Conservation (phyloP, 2,797 vertebrate species). For the Pseudochaenichthys georgianus region DNA sequence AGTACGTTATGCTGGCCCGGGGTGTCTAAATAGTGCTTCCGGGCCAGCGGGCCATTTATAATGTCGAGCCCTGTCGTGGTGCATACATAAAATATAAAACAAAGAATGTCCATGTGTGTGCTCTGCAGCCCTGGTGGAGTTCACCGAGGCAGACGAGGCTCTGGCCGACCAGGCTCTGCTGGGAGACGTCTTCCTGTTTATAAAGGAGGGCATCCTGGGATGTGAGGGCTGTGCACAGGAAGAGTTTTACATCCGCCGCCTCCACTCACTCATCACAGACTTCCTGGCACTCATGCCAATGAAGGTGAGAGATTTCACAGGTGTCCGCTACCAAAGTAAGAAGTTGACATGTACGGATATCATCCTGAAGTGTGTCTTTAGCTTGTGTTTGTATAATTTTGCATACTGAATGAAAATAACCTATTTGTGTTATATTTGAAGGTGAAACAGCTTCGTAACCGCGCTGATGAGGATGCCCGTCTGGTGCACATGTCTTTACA, state of each 20-base stretch:
- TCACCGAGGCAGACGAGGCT: slow-evolving; percentile 96
- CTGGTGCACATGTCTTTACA: slow-evolving; percentile 97
- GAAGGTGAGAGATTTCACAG: slow-evolving; percentile 86
- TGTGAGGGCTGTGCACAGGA: slow-evolving; percentile 93
- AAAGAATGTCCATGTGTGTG: slow-evolving; percentile 3
- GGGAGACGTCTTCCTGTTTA: slow-evolving; percentile 94
- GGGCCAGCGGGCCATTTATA: too few species aligned
- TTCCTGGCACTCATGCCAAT: slow-evolving; percentile 99
- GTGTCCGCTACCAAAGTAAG: neutral
- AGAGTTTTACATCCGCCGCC: slow-evolving; percentile 95
- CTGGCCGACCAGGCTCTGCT: slow-evolving; percentile 93
- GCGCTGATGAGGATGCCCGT: slow-evolving; percentile 96
- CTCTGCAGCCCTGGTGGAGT: slow-evolving; percentile 91
- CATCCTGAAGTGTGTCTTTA: neutral
- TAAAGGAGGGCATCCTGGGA: slow-evolving; percentile 92
- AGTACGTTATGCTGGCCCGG: too few species aligned
- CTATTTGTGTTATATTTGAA: slow-evolving; percentile 54
- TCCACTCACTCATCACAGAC: slow-evolving; percentile 95
- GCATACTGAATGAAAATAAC: neutral
- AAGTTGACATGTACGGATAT: neutral
- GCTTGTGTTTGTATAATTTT: neutral
- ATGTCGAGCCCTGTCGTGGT: too few species aligned
- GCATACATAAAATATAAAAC: too few species aligned
- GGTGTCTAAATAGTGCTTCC: too few species aligned
- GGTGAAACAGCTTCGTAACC: slow-evolving; percentile 97